phyloP scores from a whole-genome alignment of 2,797 vertebrate genomes.

The Gymnopithys bicolor region DNA sequence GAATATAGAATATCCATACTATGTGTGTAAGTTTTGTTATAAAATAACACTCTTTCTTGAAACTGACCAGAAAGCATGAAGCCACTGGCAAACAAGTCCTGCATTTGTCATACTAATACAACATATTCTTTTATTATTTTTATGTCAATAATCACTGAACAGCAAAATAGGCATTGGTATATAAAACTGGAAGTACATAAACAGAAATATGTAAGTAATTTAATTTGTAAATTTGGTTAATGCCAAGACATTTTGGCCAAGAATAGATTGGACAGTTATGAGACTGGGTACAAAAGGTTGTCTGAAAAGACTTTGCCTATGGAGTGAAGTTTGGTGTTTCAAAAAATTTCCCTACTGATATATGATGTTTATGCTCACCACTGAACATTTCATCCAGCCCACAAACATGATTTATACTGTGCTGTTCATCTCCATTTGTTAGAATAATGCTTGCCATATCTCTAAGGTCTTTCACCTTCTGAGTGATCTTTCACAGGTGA shows the following conservation, averaged over 20 bases:
- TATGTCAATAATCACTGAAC: background rate
- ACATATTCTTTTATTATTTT: background rate
- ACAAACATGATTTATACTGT: conserved; percentile 66
- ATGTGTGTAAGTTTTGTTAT: background rate
- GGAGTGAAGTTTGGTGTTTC: conserved; percentile 43
- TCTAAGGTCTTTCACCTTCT: conserved; percentile 62
- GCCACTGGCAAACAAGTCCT: background rate
- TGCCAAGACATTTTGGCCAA: background rate
- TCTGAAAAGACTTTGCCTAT: conserved; percentile 35
- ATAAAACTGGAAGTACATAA: background rate
- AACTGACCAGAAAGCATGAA: background rate
- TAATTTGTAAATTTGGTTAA: background rate
- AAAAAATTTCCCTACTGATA: conserved; percentile 59
- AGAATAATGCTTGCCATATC: conserved; percentile 44
- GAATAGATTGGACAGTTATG: background rate
- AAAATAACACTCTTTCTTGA: background rate
- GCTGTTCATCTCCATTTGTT: conserved; percentile 58
- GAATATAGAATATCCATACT: background rate
- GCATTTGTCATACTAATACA: background rate
- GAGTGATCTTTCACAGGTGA: conserved; percentile 67
- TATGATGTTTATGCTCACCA: conserved; percentile 55
- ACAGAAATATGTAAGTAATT: background rate
- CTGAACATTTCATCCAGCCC: conserved; percentile 36
- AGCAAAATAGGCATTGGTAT: background rate
- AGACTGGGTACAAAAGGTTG: background rate